Conservation (phyloP, 2,888 invertebrate genomes). For the Latrodectus elegans region DNA sequence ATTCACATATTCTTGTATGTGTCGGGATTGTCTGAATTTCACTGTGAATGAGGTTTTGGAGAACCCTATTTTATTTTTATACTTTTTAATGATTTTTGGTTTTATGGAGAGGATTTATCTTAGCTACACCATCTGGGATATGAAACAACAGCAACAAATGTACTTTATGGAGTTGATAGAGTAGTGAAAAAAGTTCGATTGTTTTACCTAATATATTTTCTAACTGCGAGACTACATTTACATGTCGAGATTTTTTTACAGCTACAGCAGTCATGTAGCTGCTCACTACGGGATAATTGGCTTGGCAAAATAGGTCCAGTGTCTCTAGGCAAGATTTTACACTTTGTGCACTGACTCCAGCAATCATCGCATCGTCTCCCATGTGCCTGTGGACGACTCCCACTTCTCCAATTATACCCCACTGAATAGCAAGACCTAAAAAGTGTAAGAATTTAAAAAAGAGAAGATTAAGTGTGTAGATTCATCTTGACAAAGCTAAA, state of each 20-base stretch:
- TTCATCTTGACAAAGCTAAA: neutral
- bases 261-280: constrained; percentile 30
- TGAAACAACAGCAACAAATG: too few relatives aligned
- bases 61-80: too few relatives aligned
- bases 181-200: neutral
- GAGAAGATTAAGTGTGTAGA: too few relatives aligned
- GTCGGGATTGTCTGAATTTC: too few relatives aligned
- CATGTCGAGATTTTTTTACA: neutral
- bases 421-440: constrained; percentile 87
- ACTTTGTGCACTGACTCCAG: constrained; percentile 78
- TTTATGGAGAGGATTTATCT: too few relatives aligned
- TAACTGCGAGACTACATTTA: constrained; percentile 15
- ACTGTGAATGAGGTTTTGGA: too few relatives aligned
- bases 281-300: constrained; percentile 18
- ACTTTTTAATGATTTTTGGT: too few relatives aligned
- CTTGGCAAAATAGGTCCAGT: constrained; percentile 90
- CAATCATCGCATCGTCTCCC: constrained; percentile 92
- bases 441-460: neutral
- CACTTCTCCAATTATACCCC: constrained; percentile 99
- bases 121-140: too few relatives aligned
- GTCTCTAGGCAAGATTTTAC: constrained; percentile 77
- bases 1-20: too few relatives aligned
- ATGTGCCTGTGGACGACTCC: constrained; percentile 92
- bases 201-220: constrained; percentile 30
- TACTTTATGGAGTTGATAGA: too few relatives aligned